Base-by-base conservation (phyloP, 2,113 vertebrate species). In the Pelecanoides urinatrix region DNA sequence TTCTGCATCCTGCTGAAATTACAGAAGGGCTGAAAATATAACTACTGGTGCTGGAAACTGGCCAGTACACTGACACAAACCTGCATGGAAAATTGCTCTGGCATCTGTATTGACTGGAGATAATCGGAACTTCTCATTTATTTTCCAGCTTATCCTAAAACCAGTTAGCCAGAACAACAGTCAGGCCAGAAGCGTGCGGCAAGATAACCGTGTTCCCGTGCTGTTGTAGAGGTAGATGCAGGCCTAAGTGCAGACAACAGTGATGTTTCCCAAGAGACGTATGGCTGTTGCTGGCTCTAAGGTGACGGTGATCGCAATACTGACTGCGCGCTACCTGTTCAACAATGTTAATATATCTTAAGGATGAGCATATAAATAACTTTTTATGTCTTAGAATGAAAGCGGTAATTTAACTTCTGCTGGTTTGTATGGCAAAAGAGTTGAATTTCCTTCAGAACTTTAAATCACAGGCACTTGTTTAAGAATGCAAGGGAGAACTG, bases 1-100 rank as follows among this genome's bases (percentile, higher is more conserved):
- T 23, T 84, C 62, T 95, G 74, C 76, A 45, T 72, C 61, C 85
- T 91, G 66, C 93, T 94, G 94, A 89, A 94, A 95, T 96, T 97
- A 90, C 95, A 96, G 95, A 95, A 94, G 91, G 80, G 70, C 87
- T 72, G 77, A 82, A 79, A 94, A 90, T 53, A n/a, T 6, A 72
- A 53, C 56, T 44, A 8, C 32, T 32, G 36, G 55, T 0, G 7
- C 81, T 94, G 87, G 93, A 75, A 90, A 19, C 7, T 9, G 53
- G 90, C 90, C 93, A 73, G 59, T 11, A 21, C 22, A 1, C 70
- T 27, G 77, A 36, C 81, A 68, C 44, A 55, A 42, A 74, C 62
- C 89, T 85, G 67, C 82, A 10, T 61, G 91, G 86, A 78, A 70
- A 89, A 74, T 42, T 52, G 72, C 68, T 67, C 70, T 85, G 88